These are phyloP conservation scores for Drepana falcataria DNA, from an alignment of 2,888 invertebrate species.

Conservation along the genomic window DNA sequence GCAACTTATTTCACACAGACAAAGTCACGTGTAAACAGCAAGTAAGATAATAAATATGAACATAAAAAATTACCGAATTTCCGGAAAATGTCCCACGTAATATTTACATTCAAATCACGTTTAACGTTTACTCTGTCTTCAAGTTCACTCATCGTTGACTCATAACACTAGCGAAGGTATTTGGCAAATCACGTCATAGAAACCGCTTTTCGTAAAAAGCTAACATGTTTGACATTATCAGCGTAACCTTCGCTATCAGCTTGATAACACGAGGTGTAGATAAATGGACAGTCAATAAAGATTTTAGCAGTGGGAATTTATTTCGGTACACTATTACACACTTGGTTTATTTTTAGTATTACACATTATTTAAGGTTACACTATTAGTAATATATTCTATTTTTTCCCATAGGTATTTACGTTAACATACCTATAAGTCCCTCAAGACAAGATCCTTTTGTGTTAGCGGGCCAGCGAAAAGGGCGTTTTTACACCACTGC, in stretches of 20 bases:
- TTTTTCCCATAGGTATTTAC: no score
- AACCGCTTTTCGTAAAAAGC: background rate
- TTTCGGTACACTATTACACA: background rate
- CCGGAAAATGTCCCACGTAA: background rate
- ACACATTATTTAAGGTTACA: no score
- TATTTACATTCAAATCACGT: background rate
- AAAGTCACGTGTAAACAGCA: no score
- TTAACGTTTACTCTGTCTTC: background rate
- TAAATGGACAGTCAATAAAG: background rate
- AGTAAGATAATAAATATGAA: no score
- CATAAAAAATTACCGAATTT: no score
- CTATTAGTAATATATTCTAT: no score
- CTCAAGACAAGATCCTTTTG: no score
- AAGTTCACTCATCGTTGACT: background rate
- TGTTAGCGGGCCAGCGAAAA: no score
- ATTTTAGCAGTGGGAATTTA: background rate
- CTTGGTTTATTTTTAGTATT: no score
- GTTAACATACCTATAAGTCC: no score
- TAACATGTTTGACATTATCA: background rate
- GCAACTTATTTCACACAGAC: no score
- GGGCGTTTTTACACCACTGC: no score
- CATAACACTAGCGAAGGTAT: background rate
- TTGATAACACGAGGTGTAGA: background rate
- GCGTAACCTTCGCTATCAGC: conserved; percentile 1
- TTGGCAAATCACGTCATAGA: background rate